Percentiles rank a stretch among this genome's conserved stretches.
These are phyloP conservation scores for Strongylocentrotus purpuratus DNA, from an alignment of 35 echinoderm and acorn worm species.

Conservation along the genomic window DNA sequence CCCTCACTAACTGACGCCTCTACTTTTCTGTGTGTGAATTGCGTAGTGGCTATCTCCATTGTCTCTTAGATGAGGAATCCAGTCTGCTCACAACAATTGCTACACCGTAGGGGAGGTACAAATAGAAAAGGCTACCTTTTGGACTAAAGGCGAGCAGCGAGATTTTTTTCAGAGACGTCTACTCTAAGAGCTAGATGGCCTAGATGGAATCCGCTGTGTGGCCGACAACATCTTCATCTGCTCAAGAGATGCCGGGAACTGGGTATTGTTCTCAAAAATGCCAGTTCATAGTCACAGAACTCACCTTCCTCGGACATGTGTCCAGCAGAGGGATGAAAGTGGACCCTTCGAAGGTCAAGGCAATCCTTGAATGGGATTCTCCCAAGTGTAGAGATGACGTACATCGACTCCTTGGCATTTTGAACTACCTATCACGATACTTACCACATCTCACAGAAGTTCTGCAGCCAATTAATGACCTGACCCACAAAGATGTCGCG, in stretches of 20 bases:
- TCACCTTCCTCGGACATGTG: constrained; percentile 62
- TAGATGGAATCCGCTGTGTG: too few relatives aligned
- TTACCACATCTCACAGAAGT: not conserved
- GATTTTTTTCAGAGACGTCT: too few relatives aligned
- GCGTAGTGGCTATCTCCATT: constrained; percentile 46
- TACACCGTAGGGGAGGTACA: too few relatives aligned
- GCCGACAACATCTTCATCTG: constrained; percentile 64
- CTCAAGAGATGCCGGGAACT: constrained; percentile 41
- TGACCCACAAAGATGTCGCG: constrained; percentile 15
- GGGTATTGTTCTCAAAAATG: constrained; percentile 74
- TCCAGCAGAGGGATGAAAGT: constrained; percentile 38
- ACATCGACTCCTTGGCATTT: not conserved
- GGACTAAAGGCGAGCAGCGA: too few relatives aligned
- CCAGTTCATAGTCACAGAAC: not conserved
- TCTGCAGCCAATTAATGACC: not conserved
- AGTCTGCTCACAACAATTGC: too few relatives aligned
- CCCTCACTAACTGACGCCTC: too few relatives aligned
- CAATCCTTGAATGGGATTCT: not conserved
- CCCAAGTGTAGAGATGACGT: not conserved
- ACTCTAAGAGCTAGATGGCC: too few relatives aligned
- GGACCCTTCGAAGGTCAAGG: constrained; percentile 60
- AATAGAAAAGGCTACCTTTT: too few relatives aligned
- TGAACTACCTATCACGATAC: not conserved
- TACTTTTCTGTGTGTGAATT: constrained; percentile 42
- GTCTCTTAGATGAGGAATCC: too few relatives aligned